Conservation (phyloP, 2,888 invertebrate genomes). For the Eledone cirrhosa region DNA sequence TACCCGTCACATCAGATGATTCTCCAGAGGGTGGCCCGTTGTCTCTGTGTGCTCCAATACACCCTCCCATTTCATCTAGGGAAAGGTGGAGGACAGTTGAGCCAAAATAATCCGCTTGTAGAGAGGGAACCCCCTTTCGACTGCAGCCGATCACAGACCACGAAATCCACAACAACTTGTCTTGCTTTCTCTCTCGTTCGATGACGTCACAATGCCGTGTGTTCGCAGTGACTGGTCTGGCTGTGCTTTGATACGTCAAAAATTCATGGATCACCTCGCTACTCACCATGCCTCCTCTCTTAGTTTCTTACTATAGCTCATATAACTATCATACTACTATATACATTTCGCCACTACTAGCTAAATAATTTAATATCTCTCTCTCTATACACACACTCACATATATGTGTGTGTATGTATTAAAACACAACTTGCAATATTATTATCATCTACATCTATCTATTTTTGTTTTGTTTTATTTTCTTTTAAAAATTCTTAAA, state of each 20-base stretch:
- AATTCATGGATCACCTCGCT: not conserved
- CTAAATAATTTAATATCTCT: too few species aligned
- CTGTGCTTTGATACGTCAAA: constrained; percentile 9
- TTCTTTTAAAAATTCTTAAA: too few species aligned
- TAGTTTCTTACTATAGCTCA: not conserved
- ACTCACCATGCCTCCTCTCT: not conserved
- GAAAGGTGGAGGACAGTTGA: constrained; percentile 33
- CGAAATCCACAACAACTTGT: not conserved
- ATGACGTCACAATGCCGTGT: constrained; percentile 34
- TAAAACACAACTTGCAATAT: too few species aligned
- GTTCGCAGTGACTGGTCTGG: constrained; percentile 7
- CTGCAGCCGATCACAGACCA: not conserved
- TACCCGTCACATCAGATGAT: constrained; percentile 63
- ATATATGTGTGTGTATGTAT: too few species aligned
- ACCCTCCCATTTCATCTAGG: constrained; percentile 60
- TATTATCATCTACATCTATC: too few species aligned
- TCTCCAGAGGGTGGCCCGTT: constrained; percentile 62
- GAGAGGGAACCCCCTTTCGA: constrained; percentile 34
- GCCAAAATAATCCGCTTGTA: constrained; percentile 17
- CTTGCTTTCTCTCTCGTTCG: constrained; percentile 23
- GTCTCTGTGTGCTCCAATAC: constrained; percentile 62
- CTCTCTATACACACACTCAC: too few species aligned
- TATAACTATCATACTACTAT: too few species aligned
- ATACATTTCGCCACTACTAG: too few species aligned
- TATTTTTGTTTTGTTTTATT: too few species aligned